A percentile compares a stretch with the other conserved stretches of the same genome.
Evolutionary conservation across 2,113 vertebrate genomes (phyloP).

Genomic region (Empidonax traillii): DNA sequence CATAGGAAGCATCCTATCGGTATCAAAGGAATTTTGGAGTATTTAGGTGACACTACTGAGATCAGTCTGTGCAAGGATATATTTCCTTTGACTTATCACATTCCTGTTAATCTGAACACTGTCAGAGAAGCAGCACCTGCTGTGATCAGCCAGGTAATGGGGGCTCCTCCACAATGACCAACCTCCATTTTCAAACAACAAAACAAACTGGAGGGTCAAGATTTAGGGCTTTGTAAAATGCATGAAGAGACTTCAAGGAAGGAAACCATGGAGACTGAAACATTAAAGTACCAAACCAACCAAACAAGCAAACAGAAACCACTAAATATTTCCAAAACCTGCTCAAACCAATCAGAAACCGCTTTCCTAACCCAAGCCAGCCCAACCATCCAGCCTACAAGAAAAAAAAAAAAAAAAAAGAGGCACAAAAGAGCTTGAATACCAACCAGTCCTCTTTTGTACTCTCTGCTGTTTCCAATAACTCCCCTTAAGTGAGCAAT

Average conservation of each 20-base stretch:
- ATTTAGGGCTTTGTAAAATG: background rate
- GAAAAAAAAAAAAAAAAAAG: background rate
- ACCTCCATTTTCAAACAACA: background rate
- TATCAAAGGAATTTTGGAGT: background rate
- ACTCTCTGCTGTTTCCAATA: background rate
- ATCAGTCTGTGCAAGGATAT: background rate
- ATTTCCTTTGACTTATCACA: background rate
- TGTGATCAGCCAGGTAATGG: background rate
- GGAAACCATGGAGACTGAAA: background rate
- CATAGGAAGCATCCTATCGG: background rate
- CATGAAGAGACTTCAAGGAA: background rate
- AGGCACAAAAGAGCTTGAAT: background rate
- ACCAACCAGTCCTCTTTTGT: background rate
- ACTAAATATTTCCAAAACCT: background rate
- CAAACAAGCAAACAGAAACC: background rate
- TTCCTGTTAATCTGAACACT: background rate
- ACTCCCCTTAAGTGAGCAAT: background rate
- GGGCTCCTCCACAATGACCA: background rate
- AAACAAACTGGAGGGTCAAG: background rate
- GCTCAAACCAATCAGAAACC: background rate
- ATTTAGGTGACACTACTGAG: background rate
- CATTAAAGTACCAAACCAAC: background rate
- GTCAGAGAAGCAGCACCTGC: background rate
- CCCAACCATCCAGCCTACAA: accelerated
- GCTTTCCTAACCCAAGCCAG: background rate